phyloP scores from a whole-genome alignment of 2,113 vertebrate species.

The Dendropsophus ebraccatus region DNA sequence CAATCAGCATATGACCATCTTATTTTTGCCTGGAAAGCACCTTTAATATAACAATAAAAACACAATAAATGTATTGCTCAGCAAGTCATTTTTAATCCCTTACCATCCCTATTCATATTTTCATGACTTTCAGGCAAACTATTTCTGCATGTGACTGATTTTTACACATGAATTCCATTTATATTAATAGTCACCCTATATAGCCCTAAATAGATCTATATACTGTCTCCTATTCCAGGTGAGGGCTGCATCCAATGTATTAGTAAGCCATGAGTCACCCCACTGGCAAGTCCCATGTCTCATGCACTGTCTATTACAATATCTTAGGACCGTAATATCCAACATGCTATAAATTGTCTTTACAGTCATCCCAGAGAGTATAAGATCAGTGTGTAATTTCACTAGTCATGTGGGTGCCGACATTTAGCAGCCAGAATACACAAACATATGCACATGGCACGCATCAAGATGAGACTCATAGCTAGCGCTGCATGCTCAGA shows the following conservation, averaged over 20 bases:
- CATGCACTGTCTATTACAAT: background rate
- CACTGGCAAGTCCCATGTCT: background rate
- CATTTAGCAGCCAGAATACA: background rate
- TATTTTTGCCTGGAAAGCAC: too few relatives aligned
- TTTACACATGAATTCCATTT: background rate
- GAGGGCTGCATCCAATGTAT: background rate
- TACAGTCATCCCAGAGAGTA: background rate
- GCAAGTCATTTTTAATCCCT: too few relatives aligned
- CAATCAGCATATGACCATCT: too few relatives aligned
- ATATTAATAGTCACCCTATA: background rate
- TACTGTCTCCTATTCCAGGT: background rate
- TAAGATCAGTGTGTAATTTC: background rate
- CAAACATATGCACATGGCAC: background rate
- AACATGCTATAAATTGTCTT: background rate
- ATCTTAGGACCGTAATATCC: background rate
- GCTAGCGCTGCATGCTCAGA: background rate
- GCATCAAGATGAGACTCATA: background rate
- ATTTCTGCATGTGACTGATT: slow-evolving; percentile 1
- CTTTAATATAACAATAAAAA: too few relatives aligned
- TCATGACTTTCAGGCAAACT: background rate
- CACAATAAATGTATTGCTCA: too few relatives aligned
- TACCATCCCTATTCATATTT: background rate
- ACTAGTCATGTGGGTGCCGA: background rate
- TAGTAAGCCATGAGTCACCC: background rate
- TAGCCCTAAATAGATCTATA: background rate